Evolutionary conservation across 2,113 vertebrate species (phyloP).

Genomic region (Upupa epops): DNA sequence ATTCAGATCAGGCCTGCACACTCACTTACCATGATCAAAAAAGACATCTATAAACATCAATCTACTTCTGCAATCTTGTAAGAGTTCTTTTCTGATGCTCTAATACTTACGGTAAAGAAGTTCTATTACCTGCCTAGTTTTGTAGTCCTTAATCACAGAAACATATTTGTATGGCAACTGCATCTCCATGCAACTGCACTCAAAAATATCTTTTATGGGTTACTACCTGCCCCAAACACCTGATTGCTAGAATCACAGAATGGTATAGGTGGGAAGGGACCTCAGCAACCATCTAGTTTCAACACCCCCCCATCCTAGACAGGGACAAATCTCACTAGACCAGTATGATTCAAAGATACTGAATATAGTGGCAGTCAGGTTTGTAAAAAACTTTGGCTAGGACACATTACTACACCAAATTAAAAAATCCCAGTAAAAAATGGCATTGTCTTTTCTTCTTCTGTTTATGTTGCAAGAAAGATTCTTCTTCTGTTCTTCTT

Average conservation of each 20-base stretch:
- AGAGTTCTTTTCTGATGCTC: not conserved
- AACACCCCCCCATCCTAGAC: too few relatives aligned
- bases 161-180: not conserved
- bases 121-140: not conserved
- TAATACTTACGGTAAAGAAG: not conserved
- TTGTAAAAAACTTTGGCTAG: not conserved
- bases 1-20: not conserved
- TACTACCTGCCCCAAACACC: not conserved
- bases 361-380: not conserved
- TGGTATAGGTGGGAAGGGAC: too few relatives aligned
- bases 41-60: slow-evolving; percentile 7
- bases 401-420: not conserved
- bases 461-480: not conserved
- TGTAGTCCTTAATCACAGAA: not conserved
- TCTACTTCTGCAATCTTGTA: not conserved
- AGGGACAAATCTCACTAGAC: too few relatives aligned
- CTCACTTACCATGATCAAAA: not conserved
- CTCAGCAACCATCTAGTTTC: too few relatives aligned
- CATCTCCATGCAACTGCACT: not conserved
- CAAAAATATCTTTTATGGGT: not conserved
- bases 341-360: not conserved
- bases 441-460: not conserved
- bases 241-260: not conserved
- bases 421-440: not conserved
- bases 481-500: not conserved